A percentile compares a stretch with the other conserved stretches of the same genome.
Conservation (phyloP, 64 coral and sea anemone species). For the Astreopora myriophthalma region DNA sequence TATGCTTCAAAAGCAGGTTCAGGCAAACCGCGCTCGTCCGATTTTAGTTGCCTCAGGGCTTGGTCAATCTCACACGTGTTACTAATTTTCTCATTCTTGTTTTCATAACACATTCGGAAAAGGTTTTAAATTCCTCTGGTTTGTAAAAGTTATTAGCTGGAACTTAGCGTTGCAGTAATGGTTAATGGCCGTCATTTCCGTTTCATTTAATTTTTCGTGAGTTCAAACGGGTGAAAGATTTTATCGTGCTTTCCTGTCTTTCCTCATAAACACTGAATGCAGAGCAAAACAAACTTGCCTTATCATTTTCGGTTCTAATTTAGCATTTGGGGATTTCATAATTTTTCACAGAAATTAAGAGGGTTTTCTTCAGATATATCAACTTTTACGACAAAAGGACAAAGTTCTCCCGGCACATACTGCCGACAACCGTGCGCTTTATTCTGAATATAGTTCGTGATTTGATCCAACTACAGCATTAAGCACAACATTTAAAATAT, state of each 20-base stretch:
- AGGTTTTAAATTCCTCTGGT: neutral
- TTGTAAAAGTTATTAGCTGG: conserved; percentile 27
- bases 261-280: neutral
- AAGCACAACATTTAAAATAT: neutral
- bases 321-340: too few relatives aligned
- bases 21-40: neutral
- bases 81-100: conserved; percentile 25
- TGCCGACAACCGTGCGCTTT: too few relatives aligned
- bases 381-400: too few relatives aligned
- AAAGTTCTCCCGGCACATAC: too few relatives aligned
- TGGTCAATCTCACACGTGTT: neutral
- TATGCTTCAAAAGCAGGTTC: neutral
- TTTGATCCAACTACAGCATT: too few relatives aligned
- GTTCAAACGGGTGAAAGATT: neutral
- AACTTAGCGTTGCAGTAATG: conserved; percentile 16
- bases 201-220: neutral
- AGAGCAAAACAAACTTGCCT: neutral
- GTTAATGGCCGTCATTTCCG: conserved; percentile 31
- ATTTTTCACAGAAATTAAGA: too few relatives aligned
- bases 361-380: too few relatives aligned
- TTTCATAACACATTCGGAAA: conserved; percentile 18
- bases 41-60: neutral
- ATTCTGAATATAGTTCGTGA: neutral
- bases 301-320: neutral
- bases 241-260: neutral